Base-by-base conservation (phyloP, 1,140 invertebrate species). In the Sipha flava region DNA sequence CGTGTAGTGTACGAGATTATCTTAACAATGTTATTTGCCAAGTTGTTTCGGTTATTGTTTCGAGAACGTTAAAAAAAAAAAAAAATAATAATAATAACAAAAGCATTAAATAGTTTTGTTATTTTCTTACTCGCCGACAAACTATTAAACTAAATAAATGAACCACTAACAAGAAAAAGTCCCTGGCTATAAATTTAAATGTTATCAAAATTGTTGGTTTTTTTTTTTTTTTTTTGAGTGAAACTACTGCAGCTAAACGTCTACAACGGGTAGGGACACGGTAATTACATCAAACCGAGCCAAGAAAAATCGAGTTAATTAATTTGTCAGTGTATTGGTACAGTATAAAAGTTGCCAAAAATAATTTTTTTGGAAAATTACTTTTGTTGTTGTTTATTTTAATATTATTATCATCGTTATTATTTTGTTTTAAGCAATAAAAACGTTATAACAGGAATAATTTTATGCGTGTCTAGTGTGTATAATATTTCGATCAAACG, bases 11-110 rank as follows among this genome's bases (percentile, higher is more conserved):
- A 40, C 21, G 34, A 66, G 31, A 66, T 43, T 66, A 40, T 66
- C 34, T 40, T 66, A 40, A 43, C 64, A 21, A 43, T 43, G 64
- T 66, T 66, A 66, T 66, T 66, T 66, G 64, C 64, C 64, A 66
- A 43, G 21, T 66, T 6, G 10, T 66, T 66, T 66, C 9, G n/a
- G 31, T 66, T 66, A 23, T 26, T 43, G 4, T 66, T 43, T 40
- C 10, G 7, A 66, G n/a, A 43, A 66, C 64, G 21, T 16, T 23
- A 66, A 40, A 40, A 66, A 43, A 43, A 62, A 66, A 64, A 37
- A 40, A 23, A 9, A 29, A 59, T 26, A 31, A 59, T 9, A 59
- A 31, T 16, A 31, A 62, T 18, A 62, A 62, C 29, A 62, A 23
- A 43, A 66, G 21, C 37, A 23, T 40, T 43, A 66, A 66, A 66